Evolutionary conservation across 2,113 vertebrate genomes (phyloP).

Genomic region (Carassius gibelio): DNA sequence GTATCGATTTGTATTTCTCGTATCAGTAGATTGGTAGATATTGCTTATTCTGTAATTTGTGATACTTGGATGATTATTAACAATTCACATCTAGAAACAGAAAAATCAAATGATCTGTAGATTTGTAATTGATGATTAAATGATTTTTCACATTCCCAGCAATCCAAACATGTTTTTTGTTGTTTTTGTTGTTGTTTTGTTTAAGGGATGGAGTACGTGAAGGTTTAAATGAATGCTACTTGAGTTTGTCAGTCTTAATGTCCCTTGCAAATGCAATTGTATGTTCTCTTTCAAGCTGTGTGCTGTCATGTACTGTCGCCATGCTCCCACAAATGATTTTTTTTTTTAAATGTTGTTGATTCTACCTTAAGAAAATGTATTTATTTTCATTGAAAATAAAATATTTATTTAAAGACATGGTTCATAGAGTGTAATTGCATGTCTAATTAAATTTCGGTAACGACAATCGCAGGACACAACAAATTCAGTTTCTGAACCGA

Average conservation of each 20-base stretch:
- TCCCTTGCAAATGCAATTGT: conserved; percentile 70
- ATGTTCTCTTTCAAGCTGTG: conserved; percentile 68
- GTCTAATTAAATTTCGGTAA: not conserved
- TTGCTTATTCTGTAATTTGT: not conserved
- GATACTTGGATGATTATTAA: not conserved
- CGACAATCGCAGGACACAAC: not conserved
- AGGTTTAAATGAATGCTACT: conserved; percentile 11
- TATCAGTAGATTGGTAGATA: not conserved
- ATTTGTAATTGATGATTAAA: not conserved
- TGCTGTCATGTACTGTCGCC: conserved; percentile 66
- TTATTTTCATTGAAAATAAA: conserved; percentile 81
- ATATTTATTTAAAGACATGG: conserved; percentile 80
- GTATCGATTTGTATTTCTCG: not conserved
- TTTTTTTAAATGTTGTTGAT: conserved; percentile 73
- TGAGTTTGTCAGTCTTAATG: conserved; percentile 57
- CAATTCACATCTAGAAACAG: not conserved
- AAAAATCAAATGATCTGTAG: not conserved
- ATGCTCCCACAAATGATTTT: conserved; percentile 67
- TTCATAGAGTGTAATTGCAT: conserved; percentile 1
- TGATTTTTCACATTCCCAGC: not conserved
- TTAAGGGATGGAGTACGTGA: not conserved
- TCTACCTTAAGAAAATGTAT: conserved; percentile 82
- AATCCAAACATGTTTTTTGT: not conserved
- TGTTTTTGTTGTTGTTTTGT: not conserved
- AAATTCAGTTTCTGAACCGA: not conserved